phyloP scores from a whole-genome alignment of 2,113 vertebrate genomes.

The Hippocampus mohnikei region DNA sequence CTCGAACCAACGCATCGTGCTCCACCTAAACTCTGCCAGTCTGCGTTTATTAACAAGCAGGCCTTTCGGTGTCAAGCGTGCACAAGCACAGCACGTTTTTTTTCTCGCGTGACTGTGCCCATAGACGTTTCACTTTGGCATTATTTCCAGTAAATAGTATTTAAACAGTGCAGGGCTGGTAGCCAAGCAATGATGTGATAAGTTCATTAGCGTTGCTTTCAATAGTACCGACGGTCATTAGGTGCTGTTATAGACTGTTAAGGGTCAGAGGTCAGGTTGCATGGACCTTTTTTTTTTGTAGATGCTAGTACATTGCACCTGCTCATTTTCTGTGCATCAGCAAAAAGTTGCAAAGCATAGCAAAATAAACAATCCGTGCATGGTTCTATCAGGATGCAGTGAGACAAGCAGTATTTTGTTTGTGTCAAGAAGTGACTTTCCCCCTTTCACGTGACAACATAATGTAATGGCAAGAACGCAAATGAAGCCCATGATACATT shows the following conservation, averaged over 20 bases:
- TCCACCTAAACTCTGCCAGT: not conserved
- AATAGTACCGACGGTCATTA: not conserved
- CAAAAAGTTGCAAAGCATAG: not conserved
- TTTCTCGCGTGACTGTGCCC: not conserved
- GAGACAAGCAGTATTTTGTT: too few relatives aligned
- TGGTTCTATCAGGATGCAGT: too few relatives aligned
- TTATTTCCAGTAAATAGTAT: not conserved
- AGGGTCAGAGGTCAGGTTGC: not conserved
- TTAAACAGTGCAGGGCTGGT: not conserved
- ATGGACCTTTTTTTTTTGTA: not conserved
- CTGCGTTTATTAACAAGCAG: not conserved
- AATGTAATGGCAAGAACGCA: too few relatives aligned
- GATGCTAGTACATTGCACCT: not conserved
- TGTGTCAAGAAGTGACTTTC: too few relatives aligned
- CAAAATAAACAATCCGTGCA: not conserved
- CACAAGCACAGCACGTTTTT: not conserved
- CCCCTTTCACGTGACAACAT: too few relatives aligned
- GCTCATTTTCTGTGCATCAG: not conserved
- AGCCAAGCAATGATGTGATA: not conserved
- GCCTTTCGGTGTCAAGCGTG: not conserved
- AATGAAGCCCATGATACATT: too few relatives aligned
- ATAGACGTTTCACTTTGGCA: not conserved
- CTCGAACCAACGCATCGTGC: not conserved
- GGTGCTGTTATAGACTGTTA: not conserved
- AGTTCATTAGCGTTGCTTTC: not conserved